Percentiles rank a stretch among this genome's conserved stretches.
These are phyloP conservation scores for Catostomus latipinnis DNA, from an alignment of 2,797 vertebrate species.

Conservation along the genomic window DNA sequence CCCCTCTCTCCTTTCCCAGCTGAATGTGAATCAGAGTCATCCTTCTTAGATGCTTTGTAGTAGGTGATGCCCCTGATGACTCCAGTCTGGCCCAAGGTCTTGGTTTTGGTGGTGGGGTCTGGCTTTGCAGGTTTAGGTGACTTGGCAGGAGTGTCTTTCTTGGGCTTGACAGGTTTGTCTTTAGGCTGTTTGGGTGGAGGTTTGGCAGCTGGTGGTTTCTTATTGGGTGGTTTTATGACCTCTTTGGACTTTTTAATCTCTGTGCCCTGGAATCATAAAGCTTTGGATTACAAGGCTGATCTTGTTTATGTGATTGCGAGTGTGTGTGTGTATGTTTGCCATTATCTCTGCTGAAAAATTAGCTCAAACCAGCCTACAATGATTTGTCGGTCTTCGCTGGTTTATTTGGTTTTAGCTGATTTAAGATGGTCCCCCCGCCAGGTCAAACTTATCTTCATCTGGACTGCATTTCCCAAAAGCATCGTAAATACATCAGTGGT, in stretches of 20 bases:
- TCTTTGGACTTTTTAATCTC: slow-evolving; percentile 80
- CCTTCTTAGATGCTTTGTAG: slow-evolving; percentile 87
- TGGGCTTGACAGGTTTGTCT: slow-evolving; percentile 88
- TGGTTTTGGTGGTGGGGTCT: slow-evolving; percentile 84
- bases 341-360: neutral
- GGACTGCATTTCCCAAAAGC: too few species aligned
- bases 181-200: slow-evolving; percentile 73
- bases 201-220: slow-evolving; percentile 80
- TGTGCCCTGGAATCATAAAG: slow-evolving; percentile 77
- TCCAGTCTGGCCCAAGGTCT: slow-evolving; percentile 79
- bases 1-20: slow-evolving; percentile 77
- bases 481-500: too few species aligned
- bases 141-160: slow-evolving; percentile 81
- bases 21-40: slow-evolving; percentile 64
- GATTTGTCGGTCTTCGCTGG: too few species aligned
- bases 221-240: slow-evolving; percentile 74
- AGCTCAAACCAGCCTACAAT: too few species aligned
- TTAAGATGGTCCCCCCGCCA: too few species aligned
- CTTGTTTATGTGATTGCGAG: neutral
- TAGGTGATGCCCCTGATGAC: slow-evolving; percentile 92
- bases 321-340: slow-evolving; percentile 9
- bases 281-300: neutral
- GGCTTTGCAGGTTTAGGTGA: slow-evolving; percentile 64
- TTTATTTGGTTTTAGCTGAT: too few species aligned
- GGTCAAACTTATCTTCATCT: too few species aligned